Base-by-base conservation (phyloP, 2,797 vertebrate species). In the Sternotherus odoratus region DNA sequence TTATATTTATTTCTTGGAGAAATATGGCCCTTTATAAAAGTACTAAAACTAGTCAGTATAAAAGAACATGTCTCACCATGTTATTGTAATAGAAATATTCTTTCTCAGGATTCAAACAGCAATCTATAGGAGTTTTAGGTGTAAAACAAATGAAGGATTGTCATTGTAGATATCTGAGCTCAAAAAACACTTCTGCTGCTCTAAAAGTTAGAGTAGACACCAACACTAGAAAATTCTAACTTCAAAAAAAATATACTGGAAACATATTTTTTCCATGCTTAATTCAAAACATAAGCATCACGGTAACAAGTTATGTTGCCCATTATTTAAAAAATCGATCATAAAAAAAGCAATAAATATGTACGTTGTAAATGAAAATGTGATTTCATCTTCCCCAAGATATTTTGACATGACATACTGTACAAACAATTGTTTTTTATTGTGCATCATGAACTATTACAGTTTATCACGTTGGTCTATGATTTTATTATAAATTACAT, bases 241-340 rank as follows among this genome's bases (percentile, higher is more conserved):
- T 66, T 82, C 60, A 66, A 50, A 33, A 63, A 13, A 88, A 77
- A 50, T 56, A 15, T 23, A 39, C 1, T 69, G 46, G 82, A 90
- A 87, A 49, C 2, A 77, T n/a, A 49, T 66, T 92, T 30, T 30
- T 63, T 1, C 11, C 78, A 7, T 13, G 84, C 5, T 8, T 89
- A 74, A 60, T 86, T 79, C 57, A 83, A 88, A 90, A 85, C 3
- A 80, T 2, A 1, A 87, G 5, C 9, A 74, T 54, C 36, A 69
- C 3, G 48, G 24, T 63, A 84, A 8, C 48, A 80, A 88, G 84
- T 84, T 88, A 4, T 24, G 53, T 56, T 89, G 89, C 85, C 90
- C 46, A 84, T 89, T 89, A 84, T 89, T 89, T 84, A 79, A 63
- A 72, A 63, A 77, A 36, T 30, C 63, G 43, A 49, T 89, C 75